Evolutionary conservation across 2,888 invertebrate genomes (phyloP), one percentile per base, ranked within the genome.

Genomic region (Parelbella ahira): DNA sequence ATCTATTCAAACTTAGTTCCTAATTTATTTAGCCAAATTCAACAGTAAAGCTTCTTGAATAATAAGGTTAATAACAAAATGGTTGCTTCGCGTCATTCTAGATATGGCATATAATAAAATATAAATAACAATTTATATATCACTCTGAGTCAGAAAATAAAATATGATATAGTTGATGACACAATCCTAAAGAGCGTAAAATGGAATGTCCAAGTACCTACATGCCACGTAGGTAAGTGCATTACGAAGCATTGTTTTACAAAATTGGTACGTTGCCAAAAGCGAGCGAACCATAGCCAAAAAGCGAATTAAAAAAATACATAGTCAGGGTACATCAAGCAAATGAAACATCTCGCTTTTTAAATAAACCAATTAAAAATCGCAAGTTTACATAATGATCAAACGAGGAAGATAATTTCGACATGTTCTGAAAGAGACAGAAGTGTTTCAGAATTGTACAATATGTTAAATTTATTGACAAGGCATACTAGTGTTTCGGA

Each of bases 231-330:
- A 36, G 10, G 11, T 36, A 36, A 25, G 27, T 37, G 27, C 15
- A 37, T 27, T 25, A 27, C 7, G 19, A 10, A 10, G 21, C 12
- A 27, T 19, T 24, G 10, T 37, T 11, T 37, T 27, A 20, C n/a
- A n/a, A 36, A 8, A 7, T 37, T 37, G 37, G 37, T 37, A 4
- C 20, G 27, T 19, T 37, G 37, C 37, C 37, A 37, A 37, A 12
- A 2, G 20, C 6, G 6, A 6, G 1, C 4, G 6, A n/a, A 11
- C 10, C 18, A 25, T 7, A 20, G 27, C 27, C 37, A 37, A 27
- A 37, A 20, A 12, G 37, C 1, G 12, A 19, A 37, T 27, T 27
- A 27, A 19, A 37, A 27, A 37, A 27, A 37, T 25, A 19, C 12
- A 32, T 19, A 13, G 28, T 10, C 7, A 12, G 19, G 5, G 5